These are phyloP conservation scores for Tetragonula clypearis DNA, from an alignment of 1,140 invertebrate genomes.

Conservation along the genomic window DNA sequence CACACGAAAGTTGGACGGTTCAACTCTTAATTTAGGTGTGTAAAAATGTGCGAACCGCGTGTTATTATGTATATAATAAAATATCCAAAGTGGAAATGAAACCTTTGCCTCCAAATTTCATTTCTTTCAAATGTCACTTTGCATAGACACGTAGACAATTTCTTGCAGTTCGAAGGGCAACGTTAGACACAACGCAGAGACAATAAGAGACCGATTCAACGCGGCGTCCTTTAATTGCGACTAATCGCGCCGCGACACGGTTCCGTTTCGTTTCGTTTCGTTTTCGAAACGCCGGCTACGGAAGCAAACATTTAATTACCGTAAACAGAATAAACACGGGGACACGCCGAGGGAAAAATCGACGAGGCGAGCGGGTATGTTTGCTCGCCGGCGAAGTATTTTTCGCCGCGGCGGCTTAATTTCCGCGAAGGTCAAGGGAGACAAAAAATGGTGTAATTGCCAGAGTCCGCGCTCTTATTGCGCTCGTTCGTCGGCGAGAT, in stretches of 20 bases:
- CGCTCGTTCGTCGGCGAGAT: neutral
- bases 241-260: constrained; percentile 3
- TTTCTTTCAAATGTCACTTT: no score
- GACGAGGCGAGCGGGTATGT: neutral
- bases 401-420: constrained; percentile 16
- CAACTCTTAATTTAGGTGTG: no score
- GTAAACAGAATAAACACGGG: constrained; percentile 7
- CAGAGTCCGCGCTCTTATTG: neutral
- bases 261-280: neutral
- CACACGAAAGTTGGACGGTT: no score
- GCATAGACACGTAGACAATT: no score
- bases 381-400: neutral
- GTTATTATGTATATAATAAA: no score
- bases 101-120: no score
- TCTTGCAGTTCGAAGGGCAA: neutral
- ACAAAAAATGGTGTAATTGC: constrained; percentile 19
- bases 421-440: constrained; percentile 16
- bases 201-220: neutral
- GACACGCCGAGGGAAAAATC: constrained; percentile 3
- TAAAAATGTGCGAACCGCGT: no score
- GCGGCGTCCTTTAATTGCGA: neutral
- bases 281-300: neutral
- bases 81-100: no score
- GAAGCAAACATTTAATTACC: constrained; percentile 20
- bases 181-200: neutral